Evolutionary conservation across 2,113 vertebrate genomes (phyloP).

Genomic region (Damaliscus lunatus): DNA sequence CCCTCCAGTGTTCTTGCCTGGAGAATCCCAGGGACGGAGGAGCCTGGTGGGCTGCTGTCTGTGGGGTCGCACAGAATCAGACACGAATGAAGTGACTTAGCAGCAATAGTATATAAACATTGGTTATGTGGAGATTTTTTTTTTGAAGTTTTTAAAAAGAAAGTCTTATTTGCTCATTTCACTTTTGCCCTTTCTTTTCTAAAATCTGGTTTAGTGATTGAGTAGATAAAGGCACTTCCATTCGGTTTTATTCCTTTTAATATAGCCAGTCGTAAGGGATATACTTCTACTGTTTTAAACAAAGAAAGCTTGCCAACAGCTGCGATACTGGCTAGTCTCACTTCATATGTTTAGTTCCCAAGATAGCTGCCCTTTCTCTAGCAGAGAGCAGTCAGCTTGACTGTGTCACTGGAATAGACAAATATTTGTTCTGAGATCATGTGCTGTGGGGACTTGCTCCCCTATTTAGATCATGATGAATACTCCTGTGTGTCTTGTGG

Average conservation of each 20-base stretch:
- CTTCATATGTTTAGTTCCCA: slow-evolving; percentile 16
- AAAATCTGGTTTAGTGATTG: background rate
- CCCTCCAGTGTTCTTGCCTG: no score
- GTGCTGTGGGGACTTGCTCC: background rate
- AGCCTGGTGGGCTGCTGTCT: no score
- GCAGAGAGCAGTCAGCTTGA: background rate
- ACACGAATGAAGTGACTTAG: no score
- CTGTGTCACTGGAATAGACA: background rate
- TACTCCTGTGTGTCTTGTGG: background rate
- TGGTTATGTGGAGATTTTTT: background rate
- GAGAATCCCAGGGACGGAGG: no score
- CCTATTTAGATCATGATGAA: background rate
- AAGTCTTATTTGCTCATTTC: background rate
- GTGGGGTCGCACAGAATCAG: no score
- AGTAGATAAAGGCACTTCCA: background rate
- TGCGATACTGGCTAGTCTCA: background rate
- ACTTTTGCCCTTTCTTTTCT: slow-evolving; percentile 17
- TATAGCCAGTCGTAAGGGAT: background rate
- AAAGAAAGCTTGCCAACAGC: background rate
- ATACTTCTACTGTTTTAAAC: background rate
- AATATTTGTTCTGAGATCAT: slow-evolving; percentile 5
- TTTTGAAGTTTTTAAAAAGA: background rate
- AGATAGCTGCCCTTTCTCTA: slow-evolving; percentile 32
- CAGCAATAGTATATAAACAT: background rate
- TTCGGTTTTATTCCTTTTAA: background rate